Base-by-base conservation (phyloP, 1,140 invertebrate species). In the Ceratina calcarata region DNA sequence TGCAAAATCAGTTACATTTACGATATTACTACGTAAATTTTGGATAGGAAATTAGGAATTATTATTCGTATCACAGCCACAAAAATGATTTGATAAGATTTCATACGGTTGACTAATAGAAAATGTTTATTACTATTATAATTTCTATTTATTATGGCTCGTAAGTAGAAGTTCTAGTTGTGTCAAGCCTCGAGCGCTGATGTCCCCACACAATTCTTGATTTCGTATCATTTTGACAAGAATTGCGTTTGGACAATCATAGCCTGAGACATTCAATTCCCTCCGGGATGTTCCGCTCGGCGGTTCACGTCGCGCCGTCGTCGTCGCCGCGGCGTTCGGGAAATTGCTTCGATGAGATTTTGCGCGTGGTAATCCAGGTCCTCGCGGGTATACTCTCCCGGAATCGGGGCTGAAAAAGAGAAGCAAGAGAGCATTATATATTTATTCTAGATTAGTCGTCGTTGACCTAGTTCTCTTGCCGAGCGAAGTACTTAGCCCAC, bases 191-290 rank as follows among this genome's bases (percentile, higher is more conserved):
- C 92, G 92, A 93, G 92, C 92, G 92, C 91, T 93, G 92, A 93
- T 93, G 92, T 93, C 92, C 92, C 92, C 90, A 90, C 91, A 93
- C 92, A 93, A 92, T 93, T 91, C 92, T 93, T 93, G 91, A 91
- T 92, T 90, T 92, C 83, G 73, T 88, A 89, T 90, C 81, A 80
- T 87, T 71, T 55, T 85, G 90, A 93, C 92, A 93, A 93, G 92
- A 93, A 93, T 93, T 93, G 92, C 92, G 92, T 93, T 93, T 93
- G 92, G 92, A 93, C 92, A 93, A 93, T 93, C 92, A 93, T 93
- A 92, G 92, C 92, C 91, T 91, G 90, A 89, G 90, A 93, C 91
- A 91, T 84, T 79, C 78, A 32, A 76, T 67, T 60, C 64, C 74
- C 37, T 24, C 22, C 37, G 57, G 51, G 45, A 32, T 58, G n/a